Base-by-base conservation (phyloP, 2,797 vertebrate species). In the Schizothorax lantsangensis region DNA sequence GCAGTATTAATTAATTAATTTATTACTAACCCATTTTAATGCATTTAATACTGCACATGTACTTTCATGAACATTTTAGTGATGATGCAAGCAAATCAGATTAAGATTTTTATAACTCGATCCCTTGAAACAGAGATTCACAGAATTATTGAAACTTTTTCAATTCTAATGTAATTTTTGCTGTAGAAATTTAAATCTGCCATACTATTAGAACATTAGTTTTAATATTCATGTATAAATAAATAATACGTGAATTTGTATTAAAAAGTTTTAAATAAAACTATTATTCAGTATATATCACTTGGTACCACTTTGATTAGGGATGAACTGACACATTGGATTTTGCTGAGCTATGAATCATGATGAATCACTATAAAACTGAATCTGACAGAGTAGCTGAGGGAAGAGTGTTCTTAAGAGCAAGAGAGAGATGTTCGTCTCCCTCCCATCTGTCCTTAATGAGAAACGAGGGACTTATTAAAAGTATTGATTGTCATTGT, bases 391-490 rank as follows among this genome's bases (percentile, higher is more conserved):
- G 57, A 88, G 49, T 52, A 17, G 1, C 43, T 80, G 45, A 40
- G 19, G 21, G 1, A 49, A 59, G 6, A 59, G 30, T 45, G 17
- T 40, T 54, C 38, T 36, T 7, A 81, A 77, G 49, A 71, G 19
- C 33, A 66, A 74, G 49, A 59, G 81, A 82, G 17, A 59, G 84
- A 84, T 33, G 40, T 81, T 85, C 19, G 30, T 52, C 14, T 79
- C 93, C 95, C 94, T 96, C 94, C 94, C 92, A 94, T 96, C 96
- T 94, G 93, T 95, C 92, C 93, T 94, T 97, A 96, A 97, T 97
- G 95, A 95, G 93, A 95, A 94, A 91, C 95, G 94, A 95, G 96
- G 95, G 95, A 95, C 95, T 96, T 96, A 97, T 97, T 96, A 97
- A 96, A 95, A 93, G 92, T 94, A 97, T 97, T 94, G 95, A 97